Evolutionary conservation across 2,888 invertebrate genomes (phyloP).

Genomic region (Acanthococcus lagerstroemiae): DNA sequence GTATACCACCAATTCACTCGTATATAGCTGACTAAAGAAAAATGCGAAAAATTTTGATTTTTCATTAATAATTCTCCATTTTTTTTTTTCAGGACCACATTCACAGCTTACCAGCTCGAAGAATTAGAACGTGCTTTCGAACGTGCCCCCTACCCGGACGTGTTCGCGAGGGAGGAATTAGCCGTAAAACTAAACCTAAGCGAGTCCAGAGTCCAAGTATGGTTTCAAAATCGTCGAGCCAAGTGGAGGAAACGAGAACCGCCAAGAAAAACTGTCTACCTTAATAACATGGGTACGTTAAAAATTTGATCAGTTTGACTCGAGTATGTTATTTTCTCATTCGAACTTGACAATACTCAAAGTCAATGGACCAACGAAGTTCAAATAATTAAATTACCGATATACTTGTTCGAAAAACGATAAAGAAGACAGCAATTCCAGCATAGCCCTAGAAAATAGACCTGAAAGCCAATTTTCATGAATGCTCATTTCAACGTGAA

Average conservation of each 20-base stretch:
- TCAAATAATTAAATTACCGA: not conserved
- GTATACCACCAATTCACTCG: too few species aligned
- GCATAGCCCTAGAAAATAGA: not conserved
- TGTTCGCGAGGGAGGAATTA: slow-evolving; percentile 86
- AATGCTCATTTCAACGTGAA: not conserved
- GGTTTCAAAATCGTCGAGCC: slow-evolving; percentile 84
- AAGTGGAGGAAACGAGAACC: slow-evolving; percentile 93
- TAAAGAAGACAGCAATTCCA: not conserved
- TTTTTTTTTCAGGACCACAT: slow-evolving; percentile 65
- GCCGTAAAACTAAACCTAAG: slow-evolving; percentile 82
- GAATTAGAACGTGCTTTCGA: slow-evolving; percentile 89
- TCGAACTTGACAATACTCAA: too few species aligned
- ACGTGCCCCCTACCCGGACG: slow-evolving; percentile 90
- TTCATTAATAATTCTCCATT: not conserved
- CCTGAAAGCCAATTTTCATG: not conserved
- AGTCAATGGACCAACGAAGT: not conserved
- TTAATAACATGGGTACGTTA: slow-evolving; percentile 43
- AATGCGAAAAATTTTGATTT: not conserved
- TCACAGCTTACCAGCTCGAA: slow-evolving; percentile 88
- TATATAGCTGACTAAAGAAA: too few species aligned
- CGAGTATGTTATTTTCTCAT: not conserved
- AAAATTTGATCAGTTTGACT: not conserved
- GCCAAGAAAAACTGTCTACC: slow-evolving; percentile 70
- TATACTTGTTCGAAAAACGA: not conserved
- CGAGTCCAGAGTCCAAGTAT: slow-evolving; percentile 60